A percentile compares a stretch with the other conserved stretches of the same genome.
phyloP scores from a whole-genome alignment of 2,113 vertebrate species.

The Colius striatus region DNA sequence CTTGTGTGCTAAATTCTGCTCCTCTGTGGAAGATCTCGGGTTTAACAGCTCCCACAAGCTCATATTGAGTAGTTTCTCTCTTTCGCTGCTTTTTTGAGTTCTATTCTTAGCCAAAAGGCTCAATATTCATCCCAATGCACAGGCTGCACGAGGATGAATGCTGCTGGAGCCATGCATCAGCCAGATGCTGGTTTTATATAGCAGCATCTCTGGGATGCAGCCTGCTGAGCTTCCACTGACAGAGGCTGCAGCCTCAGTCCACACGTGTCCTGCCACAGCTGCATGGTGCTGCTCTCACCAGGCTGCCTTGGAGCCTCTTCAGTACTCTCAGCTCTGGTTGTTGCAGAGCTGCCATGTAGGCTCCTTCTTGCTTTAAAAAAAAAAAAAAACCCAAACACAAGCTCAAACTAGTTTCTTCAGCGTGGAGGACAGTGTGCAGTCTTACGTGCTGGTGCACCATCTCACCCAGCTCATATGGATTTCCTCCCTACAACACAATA shows the following conservation, averaged over 20 bases:
- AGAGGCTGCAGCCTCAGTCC: neutral
- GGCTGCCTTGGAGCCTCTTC: neutral
- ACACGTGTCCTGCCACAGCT: rapidly evolving
- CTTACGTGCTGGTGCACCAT: neutral
- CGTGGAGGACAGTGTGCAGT: neutral
- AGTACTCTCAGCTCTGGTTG: neutral
- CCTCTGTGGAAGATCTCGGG: neutral
- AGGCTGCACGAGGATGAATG: neutral
- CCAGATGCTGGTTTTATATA: neutral
- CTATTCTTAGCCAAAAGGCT: neutral
- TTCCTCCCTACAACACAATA: neutral
- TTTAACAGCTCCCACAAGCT: neutral
- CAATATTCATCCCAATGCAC: neutral
- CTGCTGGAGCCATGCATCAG: neutral
- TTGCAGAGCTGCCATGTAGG: neutral
- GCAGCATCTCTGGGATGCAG: neutral
- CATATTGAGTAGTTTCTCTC: neutral
- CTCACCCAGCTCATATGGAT: neutral
- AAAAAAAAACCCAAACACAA: neutral
- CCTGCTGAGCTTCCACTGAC: neutral
- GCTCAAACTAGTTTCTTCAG: neutral
- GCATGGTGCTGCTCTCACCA: neutral
- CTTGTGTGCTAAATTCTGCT: conserved; percentile 28
- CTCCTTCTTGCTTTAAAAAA: neutral
- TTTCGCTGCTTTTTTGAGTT: neutral